These are phyloP conservation scores for Drosophila mimetica DNA, from an alignment of 2,888 invertebrate genomes.

Conservation along the genomic window DNA sequence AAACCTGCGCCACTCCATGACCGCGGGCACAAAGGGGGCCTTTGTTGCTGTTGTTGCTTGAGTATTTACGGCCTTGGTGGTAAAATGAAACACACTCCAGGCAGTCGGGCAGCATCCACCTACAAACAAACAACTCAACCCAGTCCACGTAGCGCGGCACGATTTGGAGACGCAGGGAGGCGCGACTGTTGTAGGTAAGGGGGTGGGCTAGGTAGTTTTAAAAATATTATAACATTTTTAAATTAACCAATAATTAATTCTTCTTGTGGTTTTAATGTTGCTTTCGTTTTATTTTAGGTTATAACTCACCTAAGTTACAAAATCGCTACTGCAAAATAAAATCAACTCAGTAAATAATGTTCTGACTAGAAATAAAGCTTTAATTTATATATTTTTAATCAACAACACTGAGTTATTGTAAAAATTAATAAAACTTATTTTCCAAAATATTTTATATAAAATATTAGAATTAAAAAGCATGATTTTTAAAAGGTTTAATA, in stretches of 20 bases:
- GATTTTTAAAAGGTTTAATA: no score
- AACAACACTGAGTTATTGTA: no score
- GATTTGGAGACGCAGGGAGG: slow-evolving; percentile 26
- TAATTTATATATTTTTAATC: no score
- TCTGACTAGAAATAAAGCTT: no score
- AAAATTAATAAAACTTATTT: no score
- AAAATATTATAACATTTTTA: slow-evolving; percentile 1
- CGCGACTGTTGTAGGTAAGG: slow-evolving; percentile 27
- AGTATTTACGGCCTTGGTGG: slow-evolving; percentile 71
- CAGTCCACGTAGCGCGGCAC: slow-evolving; percentile 13
- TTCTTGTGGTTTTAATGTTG: no score
- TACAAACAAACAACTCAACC: slow-evolving; percentile 48
- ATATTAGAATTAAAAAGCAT: no score
- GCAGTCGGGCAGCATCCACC: slow-evolving; percentile 37
- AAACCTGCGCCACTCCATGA: slow-evolving; percentile 38
- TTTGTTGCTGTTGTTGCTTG: slow-evolving; percentile 46
- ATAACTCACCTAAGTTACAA: no score
- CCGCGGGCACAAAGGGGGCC: neutral
- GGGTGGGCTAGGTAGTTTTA: slow-evolving; percentile 29
- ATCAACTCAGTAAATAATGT: no score
- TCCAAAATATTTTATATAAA: no score
- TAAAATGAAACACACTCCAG: slow-evolving; percentile 60
- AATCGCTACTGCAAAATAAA: no score
- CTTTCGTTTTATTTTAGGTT: neutral
- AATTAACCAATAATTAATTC: no score